Evolutionary conservation across 2,113 vertebrate species (phyloP).

Genomic region (Bothrops jararaca): DNA sequence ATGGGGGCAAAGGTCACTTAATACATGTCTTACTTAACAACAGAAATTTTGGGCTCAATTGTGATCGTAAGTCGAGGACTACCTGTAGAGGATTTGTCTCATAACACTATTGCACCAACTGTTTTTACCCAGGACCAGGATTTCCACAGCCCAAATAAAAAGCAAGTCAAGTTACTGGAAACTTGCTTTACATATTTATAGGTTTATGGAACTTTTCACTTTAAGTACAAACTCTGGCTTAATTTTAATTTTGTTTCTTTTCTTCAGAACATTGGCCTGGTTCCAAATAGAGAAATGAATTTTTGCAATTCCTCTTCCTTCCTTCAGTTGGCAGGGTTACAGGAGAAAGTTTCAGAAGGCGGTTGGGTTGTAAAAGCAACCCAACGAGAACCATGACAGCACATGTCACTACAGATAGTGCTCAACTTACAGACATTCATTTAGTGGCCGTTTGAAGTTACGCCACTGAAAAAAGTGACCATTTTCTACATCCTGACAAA

Average conservation of each 20-base stretch:
- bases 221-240: background rate
- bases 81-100: background rate
- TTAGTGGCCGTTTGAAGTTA: background rate
- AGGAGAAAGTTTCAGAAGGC: background rate
- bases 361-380: background rate
- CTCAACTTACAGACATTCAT: background rate
- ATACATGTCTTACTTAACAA: too few species aligned
- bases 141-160: background rate
- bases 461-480: background rate
- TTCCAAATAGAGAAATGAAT: background rate
- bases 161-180: background rate
- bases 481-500: background rate
- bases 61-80: too few species aligned
- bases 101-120: slow-evolving; percentile 16
- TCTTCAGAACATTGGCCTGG: background rate
- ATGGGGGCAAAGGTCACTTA: too few species aligned
- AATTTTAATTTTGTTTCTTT: background rate
- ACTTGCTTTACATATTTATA: background rate
- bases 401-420: background rate
- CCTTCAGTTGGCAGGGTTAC: background rate
- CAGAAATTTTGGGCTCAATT: too few species aligned
- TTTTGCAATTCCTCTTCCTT: background rate
- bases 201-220: too few species aligned
- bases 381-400: background rate
- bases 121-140: background rate